These are phyloP conservation scores for Gymnoscelis rufifasciata DNA, from an alignment of 2,888 invertebrate genomes.

Conservation along the genomic window DNA sequence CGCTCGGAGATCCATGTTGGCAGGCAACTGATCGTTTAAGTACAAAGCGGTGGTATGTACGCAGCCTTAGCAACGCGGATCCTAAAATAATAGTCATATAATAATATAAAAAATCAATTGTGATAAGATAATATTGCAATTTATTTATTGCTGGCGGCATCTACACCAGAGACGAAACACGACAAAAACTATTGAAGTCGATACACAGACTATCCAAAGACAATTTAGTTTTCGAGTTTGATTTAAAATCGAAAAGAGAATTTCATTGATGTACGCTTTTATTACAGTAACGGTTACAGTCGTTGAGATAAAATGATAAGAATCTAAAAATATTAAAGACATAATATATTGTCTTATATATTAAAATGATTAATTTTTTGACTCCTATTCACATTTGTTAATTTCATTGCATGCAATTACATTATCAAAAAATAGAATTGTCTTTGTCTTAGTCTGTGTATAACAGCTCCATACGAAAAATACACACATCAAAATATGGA, in stretches of 20 bases:
- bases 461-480: conserved; percentile 6
- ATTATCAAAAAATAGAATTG: not conserved
- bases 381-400: no score
- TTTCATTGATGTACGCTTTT: no score
- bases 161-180: conserved; percentile 52
- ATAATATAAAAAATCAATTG: conserved; percentile 35
- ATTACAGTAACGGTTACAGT: no score
- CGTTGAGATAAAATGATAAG: no score
- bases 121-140: conserved; percentile 55
- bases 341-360: no score
- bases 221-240: no score
- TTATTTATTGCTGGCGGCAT: conserved; percentile 60
- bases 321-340: no score
- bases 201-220: conserved; percentile 18
- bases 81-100: conserved; percentile 42
- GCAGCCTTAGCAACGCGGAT: conserved; percentile 41
- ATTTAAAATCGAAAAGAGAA: no score
- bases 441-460: not conserved
- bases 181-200: conserved; percentile 28
- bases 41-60: conserved; percentile 42
- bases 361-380: no score
- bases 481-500: conserved; percentile 44
- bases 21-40: conserved; percentile 36
- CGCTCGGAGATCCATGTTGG: conserved; percentile 37
- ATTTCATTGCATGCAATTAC: not conserved